These are phyloP conservation scores for Caradrina kadenii DNA, from an alignment of 2,888 invertebrate species.

Conservation along the genomic window DNA sequence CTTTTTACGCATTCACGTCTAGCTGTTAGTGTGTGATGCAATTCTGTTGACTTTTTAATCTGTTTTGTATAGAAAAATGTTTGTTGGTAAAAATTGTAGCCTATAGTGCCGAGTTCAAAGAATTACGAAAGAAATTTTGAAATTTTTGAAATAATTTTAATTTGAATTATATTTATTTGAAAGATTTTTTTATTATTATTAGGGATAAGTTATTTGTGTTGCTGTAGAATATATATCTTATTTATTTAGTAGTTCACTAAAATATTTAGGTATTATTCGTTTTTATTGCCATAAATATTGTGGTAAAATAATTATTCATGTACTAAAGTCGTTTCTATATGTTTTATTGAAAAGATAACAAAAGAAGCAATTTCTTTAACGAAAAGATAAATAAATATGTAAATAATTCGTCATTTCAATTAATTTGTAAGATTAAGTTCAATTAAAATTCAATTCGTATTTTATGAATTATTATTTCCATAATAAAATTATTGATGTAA, in stretches of 20 bases:
- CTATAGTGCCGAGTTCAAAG: background rate
- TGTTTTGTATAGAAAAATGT: background rate
- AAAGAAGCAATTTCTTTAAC: too few species aligned
- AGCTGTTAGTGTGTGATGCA: conserved; percentile 34
- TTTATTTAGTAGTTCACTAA: too few species aligned
- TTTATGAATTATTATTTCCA: background rate
- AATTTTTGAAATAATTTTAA: too few species aligned
- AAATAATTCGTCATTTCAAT: background rate
- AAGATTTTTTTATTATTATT: background rate
- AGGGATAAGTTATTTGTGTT: background rate
- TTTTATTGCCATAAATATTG: background rate
- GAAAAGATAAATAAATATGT: background rate
- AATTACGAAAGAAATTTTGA: background rate
- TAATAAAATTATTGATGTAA: conserved; percentile 1
- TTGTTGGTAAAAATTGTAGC: background rate
- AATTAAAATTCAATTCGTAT: background rate
- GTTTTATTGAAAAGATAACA: too few species aligned
- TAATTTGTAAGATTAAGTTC: background rate
- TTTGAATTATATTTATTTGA: background rate
- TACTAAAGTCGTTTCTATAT: too few species aligned
- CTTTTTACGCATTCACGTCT: conserved; percentile 34
- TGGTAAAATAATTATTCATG: background rate
- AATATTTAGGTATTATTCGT: too few species aligned
- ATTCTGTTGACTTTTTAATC: conserved; percentile 11
- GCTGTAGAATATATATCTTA: background rate